Base-by-base conservation (phyloP, 2,888 invertebrate species). In the Lottia gigantea region DNA sequence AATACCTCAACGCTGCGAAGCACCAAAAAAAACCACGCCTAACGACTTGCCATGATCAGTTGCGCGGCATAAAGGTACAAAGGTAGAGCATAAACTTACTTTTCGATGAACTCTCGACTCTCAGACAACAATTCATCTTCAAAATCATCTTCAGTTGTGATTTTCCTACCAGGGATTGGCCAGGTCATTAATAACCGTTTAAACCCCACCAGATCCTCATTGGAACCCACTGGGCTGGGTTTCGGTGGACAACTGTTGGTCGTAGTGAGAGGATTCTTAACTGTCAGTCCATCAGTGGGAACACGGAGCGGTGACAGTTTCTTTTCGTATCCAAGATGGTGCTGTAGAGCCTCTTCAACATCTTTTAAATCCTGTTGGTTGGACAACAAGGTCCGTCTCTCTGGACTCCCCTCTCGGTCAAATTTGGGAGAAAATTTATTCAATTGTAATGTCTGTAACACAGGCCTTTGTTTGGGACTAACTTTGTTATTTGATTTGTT, bases 161-260 rank as follows among this genome's bases (percentile, higher is more conserved):
- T 23, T 46, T 62, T 68, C n/a, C 46, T 68, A 1, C 64, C 63
- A 16, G 46, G 47, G 2, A 31, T 47, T 2, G 63, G 47, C 68
- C 62, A 64, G n/a, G 68, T 49, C 46, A 40, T 31, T 31, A 63
- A 49, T 12, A 46, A 47, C 4, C 68, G 63, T 45, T 64, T 16
- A 14, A 63, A 47, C n/a, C 62, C 46, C 1, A 16, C 46, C 15
- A 46, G 31, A 25, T 16, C 68, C 19, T 55, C 23, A n/a, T 62
- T 64, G n/a, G 64, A 46, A 46, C 46, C 66, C 11, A 31, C 64
- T 7, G 55, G 55, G 14, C 66, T 68, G 46, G 70, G 55, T 63
- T 76, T 76, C 14, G 75, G 74, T 0, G 78, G 78, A 64, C 76
- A 76, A 63, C 77, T 77, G 61, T 67, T 70, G 31, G 77, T 76